These are phyloP conservation scores for Protobothrops mucrosquamatus DNA, from an alignment of 2,113 vertebrate genomes.

Conservation along the genomic window DNA sequence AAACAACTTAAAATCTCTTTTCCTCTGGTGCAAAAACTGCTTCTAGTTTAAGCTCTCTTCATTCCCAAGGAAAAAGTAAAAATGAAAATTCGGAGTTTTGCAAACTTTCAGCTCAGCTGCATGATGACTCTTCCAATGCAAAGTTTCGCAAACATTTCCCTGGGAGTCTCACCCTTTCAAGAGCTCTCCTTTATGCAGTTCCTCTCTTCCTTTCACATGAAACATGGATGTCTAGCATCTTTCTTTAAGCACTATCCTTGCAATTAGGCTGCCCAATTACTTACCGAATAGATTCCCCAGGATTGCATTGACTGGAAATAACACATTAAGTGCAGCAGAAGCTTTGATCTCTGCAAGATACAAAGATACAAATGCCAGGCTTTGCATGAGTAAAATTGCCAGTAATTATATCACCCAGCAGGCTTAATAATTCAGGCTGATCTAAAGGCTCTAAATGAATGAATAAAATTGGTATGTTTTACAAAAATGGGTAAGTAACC, in stretches of 20 bases:
- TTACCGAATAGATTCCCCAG: not conserved
- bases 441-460: slow-evolving; percentile 62
- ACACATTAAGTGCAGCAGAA: not conserved
- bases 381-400: slow-evolving; percentile 3
- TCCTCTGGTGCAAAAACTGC: not conserved
- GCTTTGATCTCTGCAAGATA: slow-evolving; percentile 8
- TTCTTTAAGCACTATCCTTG: not conserved
- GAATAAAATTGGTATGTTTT: slow-evolving; percentile 53
- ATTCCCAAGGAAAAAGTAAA: not conserved
- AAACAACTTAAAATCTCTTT: not conserved
- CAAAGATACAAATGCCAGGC: not conserved
- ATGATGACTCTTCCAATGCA: not conserved
- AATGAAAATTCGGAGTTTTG: not conserved
- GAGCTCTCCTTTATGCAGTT: not conserved
- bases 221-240: not conserved
- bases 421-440: slow-evolving; percentile 45
- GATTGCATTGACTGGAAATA: not conserved
- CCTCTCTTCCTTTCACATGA: not conserved
- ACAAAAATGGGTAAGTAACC: slow-evolving; percentile 48
- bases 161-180: not conserved
- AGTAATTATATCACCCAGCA: slow-evolving; percentile 39
- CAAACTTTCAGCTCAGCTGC: not conserved
- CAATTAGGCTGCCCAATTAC: slow-evolving; percentile 22
- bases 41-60: not conserved
- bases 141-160: not conserved